These are phyloP conservation scores for Ametastegia equiseti DNA, from an alignment of 2,888 invertebrate genomes.

Conservation along the genomic window DNA sequence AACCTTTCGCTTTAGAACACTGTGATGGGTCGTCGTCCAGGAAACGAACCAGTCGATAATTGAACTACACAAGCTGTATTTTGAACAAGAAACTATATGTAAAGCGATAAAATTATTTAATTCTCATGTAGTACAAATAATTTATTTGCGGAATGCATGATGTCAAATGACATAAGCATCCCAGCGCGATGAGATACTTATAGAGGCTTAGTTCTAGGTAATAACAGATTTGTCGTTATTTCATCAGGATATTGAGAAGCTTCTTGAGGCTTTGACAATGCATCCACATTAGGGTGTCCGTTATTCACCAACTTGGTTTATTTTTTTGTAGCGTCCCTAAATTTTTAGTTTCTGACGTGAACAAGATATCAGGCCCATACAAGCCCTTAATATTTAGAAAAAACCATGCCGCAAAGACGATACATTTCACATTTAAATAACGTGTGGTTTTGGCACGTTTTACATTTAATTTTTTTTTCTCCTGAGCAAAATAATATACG, in stretches of 20 bases:
- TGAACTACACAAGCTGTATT: background rate
- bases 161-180: background rate
- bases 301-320: too few species aligned
- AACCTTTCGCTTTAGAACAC: constrained; percentile 13
- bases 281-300: too few species aligned
- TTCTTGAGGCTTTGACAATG: too few species aligned
- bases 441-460: too few species aligned
- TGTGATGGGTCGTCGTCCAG: background rate
- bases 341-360: too few species aligned
- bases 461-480: too few species aligned
- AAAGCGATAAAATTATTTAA: background rate
- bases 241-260: background rate
- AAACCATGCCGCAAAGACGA: too few species aligned
- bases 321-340: too few species aligned
- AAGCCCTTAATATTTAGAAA: background rate
- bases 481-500: too few species aligned
- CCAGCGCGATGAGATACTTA: background rate
- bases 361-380: background rate
- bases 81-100: background rate
- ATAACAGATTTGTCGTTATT: background rate
- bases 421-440: too few species aligned
- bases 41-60: too few species aligned
- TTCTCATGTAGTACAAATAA: background rate
- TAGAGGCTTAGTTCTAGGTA: background rate
- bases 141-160: background rate